Evolutionary conservation across 2,888 invertebrate genomes (phyloP).

Genomic region (Dasysyrphus tricinctus): DNA sequence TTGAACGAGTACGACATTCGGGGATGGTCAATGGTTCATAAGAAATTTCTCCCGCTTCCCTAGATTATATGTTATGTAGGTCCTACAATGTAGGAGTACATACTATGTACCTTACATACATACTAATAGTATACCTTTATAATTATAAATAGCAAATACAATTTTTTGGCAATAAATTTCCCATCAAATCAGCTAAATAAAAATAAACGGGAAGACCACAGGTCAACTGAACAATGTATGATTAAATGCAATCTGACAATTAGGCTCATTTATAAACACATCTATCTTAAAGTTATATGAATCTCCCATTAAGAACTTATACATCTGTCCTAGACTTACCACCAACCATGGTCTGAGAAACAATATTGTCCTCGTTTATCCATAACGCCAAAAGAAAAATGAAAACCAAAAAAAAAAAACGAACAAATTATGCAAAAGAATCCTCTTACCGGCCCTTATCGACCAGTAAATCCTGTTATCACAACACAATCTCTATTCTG

Average conservation of each 20-base stretch:
- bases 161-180: slow-evolving; percentile 10
- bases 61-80: no score
- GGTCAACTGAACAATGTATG: slow-evolving; percentile 48
- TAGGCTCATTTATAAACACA: slow-evolving; percentile 51
- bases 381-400: slow-evolving; percentile 3
- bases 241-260: slow-evolving; percentile 56
- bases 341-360: slow-evolving; percentile 46
- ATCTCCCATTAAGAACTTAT: not conserved
- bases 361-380: slow-evolving; percentile 23
- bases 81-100: no score
- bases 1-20: no score
- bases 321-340: slow-evolving; percentile 46
- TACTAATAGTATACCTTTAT: no score
- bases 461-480: slow-evolving; percentile 75
- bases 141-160: no score
- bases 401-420: slow-evolving; percentile 52
- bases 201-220: not conserved
- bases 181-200: not conserved
- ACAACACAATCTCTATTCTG: slow-evolving; percentile 63
- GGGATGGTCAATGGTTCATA: no score
- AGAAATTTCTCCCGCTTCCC: no score
- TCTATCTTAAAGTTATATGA: slow-evolving; percentile 3
- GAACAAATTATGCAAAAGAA: slow-evolving; percentile 71
- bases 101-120: no score
- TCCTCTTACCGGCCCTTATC: slow-evolving; percentile 58